Percentiles rank a stretch among this genome's conserved stretches.
Evolutionary conservation across 2,888 invertebrate genomes (phyloP).

Genomic region (Sturmia bella): DNA sequence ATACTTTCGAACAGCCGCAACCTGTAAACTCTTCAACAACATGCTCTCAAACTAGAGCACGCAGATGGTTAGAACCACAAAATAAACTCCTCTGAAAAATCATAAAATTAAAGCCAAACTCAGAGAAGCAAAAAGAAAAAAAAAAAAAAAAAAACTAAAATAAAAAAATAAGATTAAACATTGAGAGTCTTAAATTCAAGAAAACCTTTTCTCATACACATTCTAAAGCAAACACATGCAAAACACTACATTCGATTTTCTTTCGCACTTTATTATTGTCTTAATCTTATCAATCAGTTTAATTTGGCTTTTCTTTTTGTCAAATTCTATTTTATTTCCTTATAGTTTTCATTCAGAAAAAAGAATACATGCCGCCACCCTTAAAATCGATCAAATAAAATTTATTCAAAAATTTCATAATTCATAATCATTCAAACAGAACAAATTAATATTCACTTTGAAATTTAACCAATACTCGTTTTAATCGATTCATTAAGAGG

Average conservation of each 20-base stretch:
- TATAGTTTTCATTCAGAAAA: constrained; percentile 57
- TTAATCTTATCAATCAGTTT: constrained; percentile 58
- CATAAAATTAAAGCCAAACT: constrained; percentile 68
- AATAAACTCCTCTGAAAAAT: constrained; percentile 64
- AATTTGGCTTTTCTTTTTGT: constrained; percentile 65
- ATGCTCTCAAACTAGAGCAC: constrained; percentile 62
- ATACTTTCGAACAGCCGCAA: constrained; percentile 74
- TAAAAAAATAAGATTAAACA: too few species aligned
- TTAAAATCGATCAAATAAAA: constrained; percentile 12
- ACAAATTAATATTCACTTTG: constrained; percentile 29
- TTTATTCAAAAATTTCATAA: constrained; percentile 32
- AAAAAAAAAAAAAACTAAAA: constrained; percentile 26
- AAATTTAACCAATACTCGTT: neutral
- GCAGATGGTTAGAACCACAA: constrained; percentile 80
- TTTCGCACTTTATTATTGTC: constrained; percentile 40
- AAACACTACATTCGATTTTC: constrained; percentile 37
- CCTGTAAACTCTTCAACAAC: constrained; percentile 54
- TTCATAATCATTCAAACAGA: constrained; percentile 53
- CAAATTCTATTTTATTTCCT: constrained; percentile 24
- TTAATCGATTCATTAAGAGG: constrained; percentile 17
- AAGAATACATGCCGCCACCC: constrained; percentile 67
- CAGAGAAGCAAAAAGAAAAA: constrained; percentile 28
- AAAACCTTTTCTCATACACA: constrained; percentile 53
- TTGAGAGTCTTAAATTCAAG: constrained; percentile 30
- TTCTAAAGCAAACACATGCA: constrained; percentile 24